Conservation (phyloP, 2,113 vertebrate genomes). For the Muscicapa adusta region DNA sequence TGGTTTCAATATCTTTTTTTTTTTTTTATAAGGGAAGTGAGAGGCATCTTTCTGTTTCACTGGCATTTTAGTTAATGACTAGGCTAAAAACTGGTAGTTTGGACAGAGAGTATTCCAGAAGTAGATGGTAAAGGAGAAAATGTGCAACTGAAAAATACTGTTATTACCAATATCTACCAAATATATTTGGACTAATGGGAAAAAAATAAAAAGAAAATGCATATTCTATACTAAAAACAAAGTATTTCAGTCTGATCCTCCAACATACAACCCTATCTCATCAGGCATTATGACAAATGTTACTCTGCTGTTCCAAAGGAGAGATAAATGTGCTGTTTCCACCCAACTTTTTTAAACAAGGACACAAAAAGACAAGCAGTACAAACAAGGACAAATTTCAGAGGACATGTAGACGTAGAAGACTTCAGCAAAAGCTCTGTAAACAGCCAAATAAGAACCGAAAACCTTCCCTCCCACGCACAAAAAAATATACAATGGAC, state of each 20-base stretch:
- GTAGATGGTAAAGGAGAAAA: neutral
- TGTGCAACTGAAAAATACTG: neutral
- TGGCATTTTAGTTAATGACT: neutral
- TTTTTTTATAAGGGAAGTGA: neutral
- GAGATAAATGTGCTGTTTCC: neutral
- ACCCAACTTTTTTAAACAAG: neutral
- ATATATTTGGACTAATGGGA: neutral
- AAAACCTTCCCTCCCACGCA: neutral
- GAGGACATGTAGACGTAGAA: neutral
- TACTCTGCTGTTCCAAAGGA: neutral
- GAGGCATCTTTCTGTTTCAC: neutral
- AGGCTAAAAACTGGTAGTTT: neutral
- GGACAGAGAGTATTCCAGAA: neutral
- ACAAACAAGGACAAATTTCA: neutral
- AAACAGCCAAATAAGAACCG: neutral
- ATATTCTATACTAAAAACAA: neutral
- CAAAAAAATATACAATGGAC: neutral
- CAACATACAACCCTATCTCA: neutral
- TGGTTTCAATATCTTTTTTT: neutral
- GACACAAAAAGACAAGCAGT: neutral
- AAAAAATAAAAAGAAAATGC: neutral
- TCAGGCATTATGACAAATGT: neutral
- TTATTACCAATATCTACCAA: neutral
- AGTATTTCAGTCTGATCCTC: neutral
- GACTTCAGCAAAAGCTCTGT: neutral